These are phyloP conservation scores for Apodemus sylvaticus DNA, from an alignment of 2,113 vertebrate genomes.

Conservation along the genomic window DNA sequence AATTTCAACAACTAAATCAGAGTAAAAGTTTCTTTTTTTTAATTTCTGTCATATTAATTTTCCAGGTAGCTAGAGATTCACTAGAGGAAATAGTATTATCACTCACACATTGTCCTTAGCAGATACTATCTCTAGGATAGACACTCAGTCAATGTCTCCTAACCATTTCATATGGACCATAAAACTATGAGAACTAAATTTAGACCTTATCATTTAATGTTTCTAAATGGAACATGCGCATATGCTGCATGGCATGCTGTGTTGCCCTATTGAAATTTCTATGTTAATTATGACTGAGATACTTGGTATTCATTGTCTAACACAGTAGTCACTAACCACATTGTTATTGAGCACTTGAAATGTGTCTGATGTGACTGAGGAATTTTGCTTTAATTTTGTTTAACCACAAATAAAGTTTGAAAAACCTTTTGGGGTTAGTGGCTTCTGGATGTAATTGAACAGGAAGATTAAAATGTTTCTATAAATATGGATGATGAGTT, in stretches of 20 bases:
- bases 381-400: constrained; percentile 31
- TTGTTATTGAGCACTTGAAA: not conserved
- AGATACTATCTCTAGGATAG: not conserved
- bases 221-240: constrained; percentile 3
- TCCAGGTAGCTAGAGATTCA: not conserved
- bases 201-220: not conserved
- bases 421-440: not conserved
- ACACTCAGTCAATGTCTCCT: not conserved
- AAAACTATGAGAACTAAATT: not conserved
- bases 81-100: not conserved
- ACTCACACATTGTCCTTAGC: not conserved
- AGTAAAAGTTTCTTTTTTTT: constrained; percentile 7
- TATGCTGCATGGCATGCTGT: not conserved
- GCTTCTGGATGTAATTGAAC: not conserved
- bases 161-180: not conserved
- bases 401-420: not conserved
- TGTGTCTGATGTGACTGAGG: not conserved
- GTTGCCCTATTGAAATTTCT: not conserved
- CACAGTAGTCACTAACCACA: not conserved
- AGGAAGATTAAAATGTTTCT: not conserved
- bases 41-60: not conserved
- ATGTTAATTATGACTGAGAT: constrained; percentile 20
- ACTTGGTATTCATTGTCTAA: not conserved
- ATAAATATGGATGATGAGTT: not conserved
- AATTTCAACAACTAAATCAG: not conserved